Conservation (phyloP, 2,797 vertebrate genomes). For the Eutrigla gurnardus region DNA sequence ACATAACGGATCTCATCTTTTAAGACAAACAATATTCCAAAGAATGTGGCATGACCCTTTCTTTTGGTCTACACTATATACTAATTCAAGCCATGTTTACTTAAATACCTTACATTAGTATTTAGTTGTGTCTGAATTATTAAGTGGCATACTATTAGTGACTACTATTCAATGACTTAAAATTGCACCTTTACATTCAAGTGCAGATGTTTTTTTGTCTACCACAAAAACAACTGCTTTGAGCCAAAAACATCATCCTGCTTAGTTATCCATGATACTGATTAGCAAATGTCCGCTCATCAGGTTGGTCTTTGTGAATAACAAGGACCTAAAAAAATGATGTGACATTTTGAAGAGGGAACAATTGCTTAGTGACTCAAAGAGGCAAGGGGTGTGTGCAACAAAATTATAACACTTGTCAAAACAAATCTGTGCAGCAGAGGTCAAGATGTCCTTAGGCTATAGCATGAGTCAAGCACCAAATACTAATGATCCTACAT, state of each 20-base stretch:
- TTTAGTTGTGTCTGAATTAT: not conserved
- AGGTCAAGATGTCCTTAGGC: not conserved
- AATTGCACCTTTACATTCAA: not conserved
- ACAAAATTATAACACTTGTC: not conserved
- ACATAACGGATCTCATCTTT: constrained; percentile 15
- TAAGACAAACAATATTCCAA: not conserved
- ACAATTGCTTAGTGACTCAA: not conserved
- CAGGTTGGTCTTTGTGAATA: not conserved
- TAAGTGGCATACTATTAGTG: not conserved
- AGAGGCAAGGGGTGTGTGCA: not conserved
- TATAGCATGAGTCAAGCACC: not conserved
- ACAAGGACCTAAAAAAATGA: not conserved
- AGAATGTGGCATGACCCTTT: not conserved
- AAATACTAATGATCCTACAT: not conserved
- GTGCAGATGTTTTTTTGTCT: not conserved
- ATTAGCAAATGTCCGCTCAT: not conserved
- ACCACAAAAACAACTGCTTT: not conserved
- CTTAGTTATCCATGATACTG: no score
- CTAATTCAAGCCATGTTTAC: not conserved
- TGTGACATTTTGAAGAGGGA: not conserved
- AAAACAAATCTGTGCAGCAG: not conserved
- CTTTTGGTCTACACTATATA: not conserved
- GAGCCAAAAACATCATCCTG: not conserved
- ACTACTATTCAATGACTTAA: not conserved
- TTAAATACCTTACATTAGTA: not conserved